Percentiles rank a stretch among this genome's conserved stretches.
These are phyloP conservation scores for Upupa epops DNA, from an alignment of 2,113 vertebrate genomes.

Conservation along the genomic window DNA sequence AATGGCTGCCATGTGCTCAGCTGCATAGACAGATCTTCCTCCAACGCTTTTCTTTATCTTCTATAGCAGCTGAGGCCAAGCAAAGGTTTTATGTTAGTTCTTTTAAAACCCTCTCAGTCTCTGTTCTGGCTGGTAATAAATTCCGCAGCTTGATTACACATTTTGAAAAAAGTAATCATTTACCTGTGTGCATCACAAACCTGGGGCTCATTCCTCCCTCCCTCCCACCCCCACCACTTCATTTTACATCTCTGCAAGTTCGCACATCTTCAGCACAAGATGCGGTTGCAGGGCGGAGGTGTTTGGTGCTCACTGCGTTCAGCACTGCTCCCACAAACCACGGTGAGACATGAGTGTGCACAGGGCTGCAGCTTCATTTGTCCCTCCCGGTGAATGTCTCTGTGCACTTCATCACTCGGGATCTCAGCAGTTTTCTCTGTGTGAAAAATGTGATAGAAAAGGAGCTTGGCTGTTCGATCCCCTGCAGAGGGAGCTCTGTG, in stretches of 20 bases:
- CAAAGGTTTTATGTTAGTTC: background rate
- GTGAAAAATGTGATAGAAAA: background rate
- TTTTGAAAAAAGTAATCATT: background rate
- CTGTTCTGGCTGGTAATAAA: background rate
- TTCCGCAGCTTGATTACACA: background rate
- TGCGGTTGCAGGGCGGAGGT: background rate
- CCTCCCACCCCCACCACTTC: background rate
- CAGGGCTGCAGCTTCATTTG: background rate
- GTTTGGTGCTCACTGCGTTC: background rate
- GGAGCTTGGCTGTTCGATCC: background rate
- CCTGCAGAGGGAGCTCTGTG: constrained; percentile 21
- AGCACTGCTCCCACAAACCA: fast-evolving
- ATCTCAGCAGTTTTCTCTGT: background rate
- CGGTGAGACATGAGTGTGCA: background rate
- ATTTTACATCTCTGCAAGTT: background rate
- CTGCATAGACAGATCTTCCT: background rate
- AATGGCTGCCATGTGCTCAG: background rate
- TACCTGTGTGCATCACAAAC: background rate
- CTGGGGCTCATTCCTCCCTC: background rate
- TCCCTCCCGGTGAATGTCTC: background rate
- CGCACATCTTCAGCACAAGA: fast-evolving
- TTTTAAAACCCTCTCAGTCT: background rate
- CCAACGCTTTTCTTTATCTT: background rate
- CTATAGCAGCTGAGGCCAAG: background rate
- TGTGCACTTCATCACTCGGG: background rate